Percentiles rank a stretch among this genome's conserved stretches.
Conservation (phyloP, 64 coral and sea anemone genomes). For the Montipora capricornis region DNA sequence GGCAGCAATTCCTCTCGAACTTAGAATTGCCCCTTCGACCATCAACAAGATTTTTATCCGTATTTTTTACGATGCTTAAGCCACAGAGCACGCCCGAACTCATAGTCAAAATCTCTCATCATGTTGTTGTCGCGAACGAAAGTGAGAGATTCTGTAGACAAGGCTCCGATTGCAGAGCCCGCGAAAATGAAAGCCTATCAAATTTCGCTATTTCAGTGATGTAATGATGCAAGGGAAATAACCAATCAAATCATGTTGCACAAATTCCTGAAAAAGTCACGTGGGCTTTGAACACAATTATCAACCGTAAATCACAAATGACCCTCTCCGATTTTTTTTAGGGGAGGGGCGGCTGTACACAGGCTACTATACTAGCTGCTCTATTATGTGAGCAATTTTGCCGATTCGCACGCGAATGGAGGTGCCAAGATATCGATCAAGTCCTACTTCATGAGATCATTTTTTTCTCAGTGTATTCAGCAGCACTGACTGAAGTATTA, state of each 20-base stretch:
- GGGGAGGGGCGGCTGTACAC: too few relatives aligned
- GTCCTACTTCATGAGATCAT: background rate
- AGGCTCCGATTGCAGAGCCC: too few relatives aligned
- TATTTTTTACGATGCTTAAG: background rate
- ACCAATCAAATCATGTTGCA: too few relatives aligned
- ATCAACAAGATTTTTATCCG: constrained; percentile 37
- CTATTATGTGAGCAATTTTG: constrained; percentile 29
- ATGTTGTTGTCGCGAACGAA: background rate
- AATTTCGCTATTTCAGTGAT: too few relatives aligned
- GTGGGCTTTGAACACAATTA: too few relatives aligned
- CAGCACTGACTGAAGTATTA: constrained; percentile 16
- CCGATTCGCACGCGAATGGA: background rate
- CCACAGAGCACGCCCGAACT: constrained; percentile 15
- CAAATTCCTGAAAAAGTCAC: too few relatives aligned
- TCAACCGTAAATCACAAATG: too few relatives aligned
- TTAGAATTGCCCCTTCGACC: background rate
- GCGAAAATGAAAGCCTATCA: too few relatives aligned
- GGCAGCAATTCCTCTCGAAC: background rate
- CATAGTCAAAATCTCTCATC: background rate
- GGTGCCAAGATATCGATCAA: constrained; percentile 50
- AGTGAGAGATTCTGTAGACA: background rate
- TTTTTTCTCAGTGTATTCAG: constrained; percentile 46
- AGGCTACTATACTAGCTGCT: background rate
- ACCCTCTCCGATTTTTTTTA: too few relatives aligned
- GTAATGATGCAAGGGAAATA: too few relatives aligned